Conservation (phyloP, 1,140 invertebrate genomes). For the Zaprionus nigranus region DNA sequence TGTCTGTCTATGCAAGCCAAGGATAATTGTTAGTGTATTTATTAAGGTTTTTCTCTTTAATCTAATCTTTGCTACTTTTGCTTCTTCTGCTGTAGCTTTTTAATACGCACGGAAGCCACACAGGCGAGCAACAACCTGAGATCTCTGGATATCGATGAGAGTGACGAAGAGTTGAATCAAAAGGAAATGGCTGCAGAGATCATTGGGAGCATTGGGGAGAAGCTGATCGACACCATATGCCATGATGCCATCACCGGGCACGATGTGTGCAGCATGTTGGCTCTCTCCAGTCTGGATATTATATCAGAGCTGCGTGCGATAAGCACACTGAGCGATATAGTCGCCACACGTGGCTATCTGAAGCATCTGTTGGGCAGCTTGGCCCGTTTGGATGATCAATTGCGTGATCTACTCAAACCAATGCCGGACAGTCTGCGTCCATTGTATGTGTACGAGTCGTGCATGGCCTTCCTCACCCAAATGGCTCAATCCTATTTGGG, state of each 20-base stretch:
- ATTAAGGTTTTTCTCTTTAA: no score
- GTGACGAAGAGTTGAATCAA: constrained; percentile 22
- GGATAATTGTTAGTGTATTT: no score
- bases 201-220: constrained; percentile 90
- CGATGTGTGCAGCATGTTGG: constrained; percentile 95
- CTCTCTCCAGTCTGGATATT: constrained; percentile 92
- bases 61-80: not conserved
- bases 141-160: no score
- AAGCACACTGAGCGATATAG: constrained; percentile 89
- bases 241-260: constrained; percentile 94
- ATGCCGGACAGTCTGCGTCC: constrained; percentile 89
- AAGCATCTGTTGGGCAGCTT: constrained; percentile 93
- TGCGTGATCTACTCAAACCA: constrained; percentile 89
- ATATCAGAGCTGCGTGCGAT: constrained; percentile 90
- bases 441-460: constrained; percentile 94
- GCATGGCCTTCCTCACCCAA: constrained; percentile 92
- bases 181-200: constrained; percentile 85
- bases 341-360: constrained; percentile 92
- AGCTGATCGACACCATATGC: constrained; percentile 92
- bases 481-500: constrained; percentile 90
- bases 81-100: constrained; percentile 73
- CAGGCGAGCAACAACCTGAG: constrained; percentile 56
- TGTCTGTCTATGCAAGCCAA: no score
- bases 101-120: constrained; percentile 88
- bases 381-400: constrained; percentile 89